These are phyloP conservation scores for Motacilla tschutschensis DNA, from an alignment of 2,113 vertebrate genomes.

Conservation along the genomic window DNA sequence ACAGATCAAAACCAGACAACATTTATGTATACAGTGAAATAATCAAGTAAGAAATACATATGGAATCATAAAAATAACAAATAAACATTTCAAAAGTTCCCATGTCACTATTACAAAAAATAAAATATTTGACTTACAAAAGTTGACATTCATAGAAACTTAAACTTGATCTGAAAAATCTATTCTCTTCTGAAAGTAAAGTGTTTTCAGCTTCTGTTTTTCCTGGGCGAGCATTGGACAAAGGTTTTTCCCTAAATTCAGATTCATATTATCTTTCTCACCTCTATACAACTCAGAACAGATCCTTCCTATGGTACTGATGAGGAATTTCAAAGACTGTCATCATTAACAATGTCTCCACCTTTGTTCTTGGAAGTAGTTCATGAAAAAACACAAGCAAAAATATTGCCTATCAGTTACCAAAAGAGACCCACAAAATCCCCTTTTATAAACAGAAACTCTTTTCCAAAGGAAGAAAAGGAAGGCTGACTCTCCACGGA, in stretches of 20 bases:
- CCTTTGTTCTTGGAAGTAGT: background rate
- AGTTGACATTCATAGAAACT: background rate
- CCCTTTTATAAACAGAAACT: background rate
- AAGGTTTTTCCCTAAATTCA: background rate
- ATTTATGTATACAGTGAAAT: background rate
- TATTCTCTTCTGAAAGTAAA: background rate
- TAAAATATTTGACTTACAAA: background rate
- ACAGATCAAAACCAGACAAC: background rate
- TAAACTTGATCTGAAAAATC: background rate
- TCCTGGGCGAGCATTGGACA: background rate
- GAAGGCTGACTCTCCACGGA: background rate
- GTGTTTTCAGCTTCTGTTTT: background rate
- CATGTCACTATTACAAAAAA: background rate
- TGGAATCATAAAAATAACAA: background rate
- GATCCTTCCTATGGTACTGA: background rate
- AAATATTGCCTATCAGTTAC: background rate
- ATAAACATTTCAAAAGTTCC: background rate
- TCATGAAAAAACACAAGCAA: background rate
- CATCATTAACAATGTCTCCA: background rate
- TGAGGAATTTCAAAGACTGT: background rate
- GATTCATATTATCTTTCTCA: background rate
- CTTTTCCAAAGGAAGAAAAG: background rate
- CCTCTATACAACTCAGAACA: background rate
- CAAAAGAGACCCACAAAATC: background rate
- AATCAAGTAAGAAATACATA: background rate